A percentile compares a stretch with the other conserved stretches of the same genome.
Conservation (phyloP, 2,797 vertebrate species). For the Urosaurus nigricauda region DNA sequence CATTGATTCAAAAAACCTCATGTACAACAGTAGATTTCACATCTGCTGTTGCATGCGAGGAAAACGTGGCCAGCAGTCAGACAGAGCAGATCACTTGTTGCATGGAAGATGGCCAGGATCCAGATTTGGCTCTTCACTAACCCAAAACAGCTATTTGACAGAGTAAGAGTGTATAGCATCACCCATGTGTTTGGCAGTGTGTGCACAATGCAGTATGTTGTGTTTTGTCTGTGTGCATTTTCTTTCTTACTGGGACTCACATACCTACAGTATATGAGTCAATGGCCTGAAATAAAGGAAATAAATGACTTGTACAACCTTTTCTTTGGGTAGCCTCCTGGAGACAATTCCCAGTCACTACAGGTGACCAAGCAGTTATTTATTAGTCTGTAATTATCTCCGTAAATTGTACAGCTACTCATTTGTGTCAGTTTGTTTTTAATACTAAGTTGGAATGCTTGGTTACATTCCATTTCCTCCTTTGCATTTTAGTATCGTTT, state of each 20-base stretch:
- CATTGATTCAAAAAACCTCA: background rate
- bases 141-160: background rate
- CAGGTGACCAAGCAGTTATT: background rate
- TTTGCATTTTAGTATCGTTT: conserved; percentile 14
- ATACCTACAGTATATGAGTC: background rate
- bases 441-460: background rate
- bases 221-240: background rate
- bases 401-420: conserved; percentile 19
- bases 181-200: background rate
- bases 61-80: background rate
- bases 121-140: background rate
- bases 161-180: background rate
- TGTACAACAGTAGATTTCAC: background rate
- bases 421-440: conserved; percentile 15
- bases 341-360: background rate
- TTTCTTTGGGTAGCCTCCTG: background rate
- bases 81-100: background rate
- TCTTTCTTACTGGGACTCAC: background rate
- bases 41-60: background rate
- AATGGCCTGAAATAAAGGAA: background rate
- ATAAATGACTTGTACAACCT: background rate
- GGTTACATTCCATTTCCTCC: background rate
- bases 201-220: background rate
- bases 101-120: background rate
- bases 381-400: conserved; percentile 11